Conservation (phyloP, 1,140 invertebrate genomes). For the Ptiloglossa arizonensis region DNA sequence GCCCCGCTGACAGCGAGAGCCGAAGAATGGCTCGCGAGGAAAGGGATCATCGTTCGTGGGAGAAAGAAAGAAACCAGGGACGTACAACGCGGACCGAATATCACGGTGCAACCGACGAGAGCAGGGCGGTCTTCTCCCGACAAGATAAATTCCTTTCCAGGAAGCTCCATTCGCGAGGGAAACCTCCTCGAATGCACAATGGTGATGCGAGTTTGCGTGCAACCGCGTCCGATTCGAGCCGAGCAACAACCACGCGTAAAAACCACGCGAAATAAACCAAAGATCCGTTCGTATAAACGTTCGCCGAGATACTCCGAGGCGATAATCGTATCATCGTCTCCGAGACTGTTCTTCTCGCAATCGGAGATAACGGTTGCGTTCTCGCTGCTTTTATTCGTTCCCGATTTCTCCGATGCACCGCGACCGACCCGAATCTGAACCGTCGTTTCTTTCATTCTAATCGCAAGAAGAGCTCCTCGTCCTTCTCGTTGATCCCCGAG, state of each 20-base stretch:
- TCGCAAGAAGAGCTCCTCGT: background rate
- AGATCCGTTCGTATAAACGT: too few species aligned
- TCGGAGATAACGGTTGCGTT: too few species aligned
- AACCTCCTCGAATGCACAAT: background rate
- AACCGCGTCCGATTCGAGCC: too few species aligned
- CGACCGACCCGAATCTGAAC: background rate
- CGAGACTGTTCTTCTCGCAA: background rate
- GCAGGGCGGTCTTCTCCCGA: background rate
- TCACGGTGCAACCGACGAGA: too few species aligned
- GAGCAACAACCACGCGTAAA: too few species aligned
- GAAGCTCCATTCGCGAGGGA: background rate
- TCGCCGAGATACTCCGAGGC: too few species aligned
- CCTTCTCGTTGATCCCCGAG: background rate
- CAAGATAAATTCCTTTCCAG: constrained; percentile 3
- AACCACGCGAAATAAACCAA: too few species aligned
- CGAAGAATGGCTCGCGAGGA: background rate
- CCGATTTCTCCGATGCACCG: background rate
- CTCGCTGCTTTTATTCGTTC: background rate
- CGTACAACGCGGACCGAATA: background rate
- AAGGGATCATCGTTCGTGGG: too few species aligned
- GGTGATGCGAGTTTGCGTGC: background rate
- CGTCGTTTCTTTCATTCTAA: constrained; percentile 25
- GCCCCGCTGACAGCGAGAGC: constrained; percentile 5
- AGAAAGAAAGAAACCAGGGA: background rate
- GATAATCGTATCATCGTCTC: background rate